phyloP scores from a whole-genome alignment of 1,140 invertebrate genomes.

The Probaryconus sp. region DNA sequence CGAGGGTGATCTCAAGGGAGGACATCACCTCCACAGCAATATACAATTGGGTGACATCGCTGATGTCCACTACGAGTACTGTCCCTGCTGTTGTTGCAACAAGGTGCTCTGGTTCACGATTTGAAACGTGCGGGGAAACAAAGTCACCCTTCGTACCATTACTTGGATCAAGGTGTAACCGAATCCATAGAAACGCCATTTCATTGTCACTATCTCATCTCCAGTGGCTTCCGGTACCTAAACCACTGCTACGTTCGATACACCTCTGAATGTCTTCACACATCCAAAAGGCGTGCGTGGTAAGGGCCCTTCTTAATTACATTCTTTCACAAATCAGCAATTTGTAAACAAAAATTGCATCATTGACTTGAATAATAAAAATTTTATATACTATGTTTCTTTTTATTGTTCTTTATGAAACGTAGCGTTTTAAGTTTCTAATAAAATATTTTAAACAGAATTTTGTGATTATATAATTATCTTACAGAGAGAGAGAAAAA shows the following conservation, averaged over 20 bases:
- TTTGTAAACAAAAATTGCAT: too few relatives aligned
- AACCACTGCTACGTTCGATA: conserved; percentile 68
- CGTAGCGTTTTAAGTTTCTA: too few relatives aligned
- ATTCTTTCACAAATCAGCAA: background rate
- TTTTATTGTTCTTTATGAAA: too few relatives aligned
- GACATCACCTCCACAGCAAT: conserved; percentile 60
- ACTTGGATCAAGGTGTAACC: conserved; percentile 45
- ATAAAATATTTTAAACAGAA: too few relatives aligned
- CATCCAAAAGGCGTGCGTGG: conserved; percentile 76
- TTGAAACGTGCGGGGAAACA: conserved; percentile 43
- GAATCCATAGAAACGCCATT: conserved; percentile 49
- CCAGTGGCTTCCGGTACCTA: conserved; percentile 64
- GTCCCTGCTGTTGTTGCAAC: conserved; percentile 57
- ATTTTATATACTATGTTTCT: too few relatives aligned
- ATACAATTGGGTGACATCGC: conserved; percentile 62
- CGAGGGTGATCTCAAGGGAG: conserved; percentile 54
- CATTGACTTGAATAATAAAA: background rate
- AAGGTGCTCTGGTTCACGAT: conserved; percentile 64
- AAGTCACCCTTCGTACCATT: conserved; percentile 46
- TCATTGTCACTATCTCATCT: conserved; percentile 58
- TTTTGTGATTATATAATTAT: too few relatives aligned
- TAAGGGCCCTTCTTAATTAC: conserved; percentile 52
- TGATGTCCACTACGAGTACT: conserved; percentile 69
- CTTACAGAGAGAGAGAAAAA: too few relatives aligned
- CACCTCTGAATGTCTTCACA: conserved; percentile 77